A percentile compares a stretch with the other conserved stretches of the same genome.
Evolutionary conservation across 1,140 invertebrate species (phyloP).

Genomic region (Drosophila trapezifrons): DNA sequence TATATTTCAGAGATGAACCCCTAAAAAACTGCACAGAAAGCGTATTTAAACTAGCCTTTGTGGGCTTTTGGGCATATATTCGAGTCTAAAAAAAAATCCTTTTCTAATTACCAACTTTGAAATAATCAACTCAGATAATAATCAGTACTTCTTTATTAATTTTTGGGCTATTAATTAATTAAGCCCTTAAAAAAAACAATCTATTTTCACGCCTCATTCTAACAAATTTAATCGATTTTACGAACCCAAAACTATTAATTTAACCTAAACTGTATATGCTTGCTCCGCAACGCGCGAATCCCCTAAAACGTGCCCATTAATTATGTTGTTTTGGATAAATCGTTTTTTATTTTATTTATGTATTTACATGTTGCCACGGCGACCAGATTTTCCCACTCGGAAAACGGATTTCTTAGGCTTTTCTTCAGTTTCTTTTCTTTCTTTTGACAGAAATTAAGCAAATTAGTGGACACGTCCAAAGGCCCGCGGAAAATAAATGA

Average conservation of each 20-base stretch:
- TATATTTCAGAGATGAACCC: too few relatives aligned
- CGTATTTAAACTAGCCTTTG: too few relatives aligned
- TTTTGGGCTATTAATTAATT: too few relatives aligned
- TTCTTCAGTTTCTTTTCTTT: conserved; percentile 5
- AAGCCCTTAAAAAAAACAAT: not conserved
- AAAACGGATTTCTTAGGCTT: conserved; percentile 31
- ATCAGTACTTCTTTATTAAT: too few relatives aligned
- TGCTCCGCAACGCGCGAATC: conserved; percentile 4
- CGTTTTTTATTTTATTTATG: conserved; percentile 55
- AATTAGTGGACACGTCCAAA: conserved; percentile 70
- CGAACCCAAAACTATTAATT: not conserved
- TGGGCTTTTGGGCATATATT: too few relatives aligned
- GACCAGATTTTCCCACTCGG: conserved; percentile 46
- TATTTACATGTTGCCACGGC: conserved; percentile 65
- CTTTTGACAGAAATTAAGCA: conserved; percentile 72
- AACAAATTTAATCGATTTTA: not conserved
- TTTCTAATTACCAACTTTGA: not conserved
- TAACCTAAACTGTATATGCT: conserved; percentile 4
- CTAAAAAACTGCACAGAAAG: too few relatives aligned
- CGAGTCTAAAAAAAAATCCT: not conserved
- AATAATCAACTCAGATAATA: too few relatives aligned
- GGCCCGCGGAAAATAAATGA: conserved; percentile 37
- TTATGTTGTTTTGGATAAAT: conserved; percentile 72
- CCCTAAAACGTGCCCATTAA: conserved; percentile 41
- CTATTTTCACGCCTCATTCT: not conserved